phyloP scores from a whole-genome alignment of 2,797 vertebrate genomes.

The Chaunax sp. region DNA sequence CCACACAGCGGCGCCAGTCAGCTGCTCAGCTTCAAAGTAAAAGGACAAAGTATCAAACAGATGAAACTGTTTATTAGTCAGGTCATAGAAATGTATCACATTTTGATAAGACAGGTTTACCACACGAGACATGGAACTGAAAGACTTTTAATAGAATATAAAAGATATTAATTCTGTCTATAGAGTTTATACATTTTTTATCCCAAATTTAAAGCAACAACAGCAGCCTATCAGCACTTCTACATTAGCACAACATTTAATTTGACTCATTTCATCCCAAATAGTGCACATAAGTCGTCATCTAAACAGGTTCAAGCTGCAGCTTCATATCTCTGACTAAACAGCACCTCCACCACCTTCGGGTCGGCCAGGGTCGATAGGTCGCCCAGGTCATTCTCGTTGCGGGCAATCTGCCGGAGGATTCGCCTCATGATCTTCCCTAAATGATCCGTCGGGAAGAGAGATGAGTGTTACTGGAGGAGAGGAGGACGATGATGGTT shows the following conservation, averaged over 20 bases:
- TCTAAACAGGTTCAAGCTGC: conserved; percentile 73
- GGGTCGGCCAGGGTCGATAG: conserved; percentile 87
- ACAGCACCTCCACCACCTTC: conserved; percentile 85
- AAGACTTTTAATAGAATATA: conserved; percentile 1
- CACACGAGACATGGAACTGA: too few species aligned
- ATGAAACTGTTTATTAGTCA: conserved; percentile 58
- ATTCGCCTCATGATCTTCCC: conserved; percentile 88
- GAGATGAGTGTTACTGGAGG: neutral
- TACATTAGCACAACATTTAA: conserved; percentile 1
- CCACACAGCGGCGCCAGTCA: conserved; percentile 65
- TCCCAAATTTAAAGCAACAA: conserved; percentile 33
- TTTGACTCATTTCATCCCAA: conserved; percentile 26
- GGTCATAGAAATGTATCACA: conserved; percentile 33
- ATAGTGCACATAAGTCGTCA: neutral
- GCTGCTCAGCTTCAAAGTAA: conserved; percentile 2
- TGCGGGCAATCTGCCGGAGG: conserved; percentile 85
- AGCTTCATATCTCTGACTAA: conserved; percentile 84
- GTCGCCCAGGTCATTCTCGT: conserved; percentile 86
- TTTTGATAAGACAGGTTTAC: conserved; percentile 12
- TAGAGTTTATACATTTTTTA: conserved; percentile 29
- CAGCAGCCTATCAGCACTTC: neutral
- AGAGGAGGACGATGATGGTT: neutral
- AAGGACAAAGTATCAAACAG: conserved; percentile 21
- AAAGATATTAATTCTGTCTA: conserved; percentile 16
- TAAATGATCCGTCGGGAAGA: conserved; percentile 41